Evolutionary conservation across 2,113 vertebrate species (phyloP), one percentile per base, ranked within the genome.

Genomic region (Erinaceus europaeus): DNA sequence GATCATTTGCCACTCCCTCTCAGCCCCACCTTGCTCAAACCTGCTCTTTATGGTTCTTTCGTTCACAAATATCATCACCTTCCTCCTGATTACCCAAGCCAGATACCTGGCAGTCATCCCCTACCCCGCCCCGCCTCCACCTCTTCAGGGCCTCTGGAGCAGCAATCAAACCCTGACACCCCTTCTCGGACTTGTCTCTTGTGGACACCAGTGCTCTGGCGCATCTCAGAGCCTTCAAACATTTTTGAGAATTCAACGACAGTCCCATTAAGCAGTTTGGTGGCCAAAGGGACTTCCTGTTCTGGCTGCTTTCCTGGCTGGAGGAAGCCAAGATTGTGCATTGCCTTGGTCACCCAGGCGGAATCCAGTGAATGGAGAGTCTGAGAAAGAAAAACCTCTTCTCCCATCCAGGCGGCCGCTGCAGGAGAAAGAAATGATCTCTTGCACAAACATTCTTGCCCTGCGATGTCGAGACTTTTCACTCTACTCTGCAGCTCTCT

Each of bases 11-110:
- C 20, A 6, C 59, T 32, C 36, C 29, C 10, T 62, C 40, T 46
- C 76, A 36, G 71, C 61, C 42, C 50, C 5, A 18, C 40, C 84
- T 75, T 86, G 72, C 64, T 86, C 76, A 87, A 17, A 73, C 77
- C 57, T 69, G 72, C 29, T 91, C 25, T 8, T 29, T 21, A 29
- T 2, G 50, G 23, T 20, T 20, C 62, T 40, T 82, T 80, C 77
- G 75, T 80, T 86, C 38, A 0, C 7, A n/a, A 36, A 72, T 11
- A 38, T 42, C 55, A 59, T 67, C 80, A 29, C 52, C 76, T 79
- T 84, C 52, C 62, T 59, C 40, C 52, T 4, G 27, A 38, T 50
- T 86, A 53, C 84, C 52, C 72, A 80, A 74, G 25, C 50, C 32
- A 65, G 62, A 90, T 9, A 48, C n/a, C 40, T 36, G 44, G 68